Base-by-base conservation (phyloP, 2,888 invertebrate genomes). In the Muscina levida region DNA sequence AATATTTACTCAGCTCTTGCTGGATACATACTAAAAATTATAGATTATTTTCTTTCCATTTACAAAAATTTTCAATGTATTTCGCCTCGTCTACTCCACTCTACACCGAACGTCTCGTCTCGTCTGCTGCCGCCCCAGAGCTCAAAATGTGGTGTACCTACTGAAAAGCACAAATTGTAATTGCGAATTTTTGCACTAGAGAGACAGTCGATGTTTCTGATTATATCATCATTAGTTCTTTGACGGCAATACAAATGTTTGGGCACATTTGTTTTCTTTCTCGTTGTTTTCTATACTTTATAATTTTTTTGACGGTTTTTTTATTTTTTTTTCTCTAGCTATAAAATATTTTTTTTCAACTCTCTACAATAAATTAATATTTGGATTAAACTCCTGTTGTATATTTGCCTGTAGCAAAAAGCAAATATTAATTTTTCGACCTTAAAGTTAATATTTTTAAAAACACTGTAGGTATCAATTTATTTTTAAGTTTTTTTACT, bases 41-140 rank as follows among this genome's bases (percentile, higher is more conserved):
- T 81, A 81, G 80, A 81, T 81, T 80, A 80, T 80, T 81, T 81
- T 81, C 80, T 81, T 81, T 81, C 80, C 80, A 81, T 81, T 81
- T 81, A 81, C 80, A 77, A 80, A 79, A 62, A 74, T 62, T 77
- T 80, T 74, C 80, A 81, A 81, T 77, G 80, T 81, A 81, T 81
- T 77, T 75, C 72, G 37, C 39, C 59, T 37, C 59, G 37, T 31
- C 59, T 17, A 31, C 15, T 59, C 57, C 8, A 39, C 62, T 62
- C 62, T 37, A 37, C 62, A 37, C 62, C 62, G n/a, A n/a, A 42
- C 62, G 42, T 17, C 62, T 62, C 19, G 31, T 19, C 17, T 39
- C 39, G 62, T 3, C 24, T 53, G 22, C 42, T 76, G 67, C 68
- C 79, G 72, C 72, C 71, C 79, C 68, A 79, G n/a, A n/a, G n/a